Evolutionary conservation across 1,140 invertebrate species (phyloP), one percentile per base, ranked within the genome.

Genomic region (Rhagoletis zephyria): DNA sequence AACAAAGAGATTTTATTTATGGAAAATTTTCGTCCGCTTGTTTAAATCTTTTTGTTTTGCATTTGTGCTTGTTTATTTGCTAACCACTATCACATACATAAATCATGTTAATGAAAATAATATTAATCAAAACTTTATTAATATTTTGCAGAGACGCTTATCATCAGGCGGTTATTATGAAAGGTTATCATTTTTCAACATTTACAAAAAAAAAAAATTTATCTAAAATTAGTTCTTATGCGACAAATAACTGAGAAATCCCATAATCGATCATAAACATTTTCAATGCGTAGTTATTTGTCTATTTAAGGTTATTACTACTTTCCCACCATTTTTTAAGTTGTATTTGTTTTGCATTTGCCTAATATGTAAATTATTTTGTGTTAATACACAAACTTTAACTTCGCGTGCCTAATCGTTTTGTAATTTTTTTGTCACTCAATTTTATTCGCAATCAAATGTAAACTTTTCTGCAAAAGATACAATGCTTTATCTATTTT

Each of bases 81-180:
- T 77, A 61, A 85, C 77, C 67, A 56, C 87, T 64, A 85, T 87
- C 59, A 87, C 74, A 59, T 42, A 87, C 74, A 59, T 85, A 56
- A 85, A 85, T 56, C 74, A 81, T 85, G 85, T 59, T 61, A 87
- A 87, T 70, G 77, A 60, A 64, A 59, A 60, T 45, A 87, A 87
- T 65, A 67, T 81, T 59, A 77, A 91, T 92, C 91, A 91, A 88
- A 89, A 92, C 89, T 92, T 92, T 92, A 92, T 92, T 92, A 92
- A 92, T 92, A 92, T 92, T 92, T 92, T 92, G 91, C 91, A 92
- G 91, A 92, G 91, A 91, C 91, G 91, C 91, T 92, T 92, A 92
- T 91, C 91, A 92, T 91, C 91, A 92, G 90, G 90, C 91, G 91
- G 91, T 92, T 92, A 92, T 92, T 92, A 92, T 92, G 91, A 92